Evolutionary conservation across 2,888 invertebrate species (phyloP), one percentile per base, ranked within the genome.

Genomic region (Mythimna lalbum): DNA sequence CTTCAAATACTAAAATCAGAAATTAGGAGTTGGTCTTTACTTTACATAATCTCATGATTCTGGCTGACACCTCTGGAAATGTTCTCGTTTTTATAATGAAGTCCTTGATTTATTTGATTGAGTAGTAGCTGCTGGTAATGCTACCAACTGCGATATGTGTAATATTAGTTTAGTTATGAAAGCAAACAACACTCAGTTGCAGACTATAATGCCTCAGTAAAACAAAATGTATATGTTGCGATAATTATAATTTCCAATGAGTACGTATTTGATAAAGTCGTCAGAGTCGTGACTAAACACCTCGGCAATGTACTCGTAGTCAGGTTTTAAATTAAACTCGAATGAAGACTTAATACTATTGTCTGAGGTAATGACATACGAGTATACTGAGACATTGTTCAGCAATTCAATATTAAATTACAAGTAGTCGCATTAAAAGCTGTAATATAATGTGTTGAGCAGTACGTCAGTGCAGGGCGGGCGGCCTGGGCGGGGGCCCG

Each of bases 401-500:
- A 68, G 52, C n/a, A 36, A 62, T 52, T 62, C 21, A 53, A 47
- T 63, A 64, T 77, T 23, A 55, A 39, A 70, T 69, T 50, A 69
- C 23, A 63, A 77, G 53, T 49, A 60, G 36, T 49, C 27, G 59
- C 64, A 77, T 69, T 69, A 59, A 64, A 76, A 62, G 57, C 61
- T 69, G 70, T 77, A 77, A 66, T 61, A 71, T 66, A 63, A 60
- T 78, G 73, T 78, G 63, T 78, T 71, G 65, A 55, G 78, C 43
- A 66, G 78, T 59, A 65, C 68, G 65, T 78, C 67, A 78, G 81
- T 76, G 73, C 81, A 73, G 66, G 81, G 81, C 63, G 83, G 80
- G 80, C 76, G 85, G 86, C 73, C 77, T 55, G 52, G 64, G 75
- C 76, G 75, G 73, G 73, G 21, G 57, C 36, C 56, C 70, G 76